Conservation (phyloP, 2,797 vertebrate species). For the Etheostoma nigrum region DNA sequence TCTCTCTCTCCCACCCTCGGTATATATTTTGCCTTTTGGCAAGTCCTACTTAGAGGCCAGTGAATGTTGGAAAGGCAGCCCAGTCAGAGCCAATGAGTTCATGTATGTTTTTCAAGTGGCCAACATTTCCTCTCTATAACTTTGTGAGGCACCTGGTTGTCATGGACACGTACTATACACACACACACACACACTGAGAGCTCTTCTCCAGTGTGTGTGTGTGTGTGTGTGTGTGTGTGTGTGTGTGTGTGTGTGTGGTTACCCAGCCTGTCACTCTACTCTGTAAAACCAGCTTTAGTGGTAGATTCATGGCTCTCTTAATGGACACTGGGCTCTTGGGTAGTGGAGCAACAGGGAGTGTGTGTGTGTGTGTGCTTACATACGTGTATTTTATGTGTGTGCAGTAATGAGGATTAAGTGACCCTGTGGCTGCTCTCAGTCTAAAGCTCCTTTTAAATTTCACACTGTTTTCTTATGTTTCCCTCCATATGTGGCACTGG, state of each 20-base stretch:
- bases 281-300: conserved; percentile 82
- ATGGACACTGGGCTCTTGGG: conserved; percentile 79
- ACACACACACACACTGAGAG: conserved; percentile 29
- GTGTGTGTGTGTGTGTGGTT: conserved; percentile 31
- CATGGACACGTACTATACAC: conserved; percentile 43
- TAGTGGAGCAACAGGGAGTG: conserved; percentile 58
- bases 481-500: conserved; percentile 45
- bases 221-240: conserved; percentile 8
- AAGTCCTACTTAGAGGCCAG: conserved; percentile 41
- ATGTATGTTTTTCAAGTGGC: conserved; percentile 64
- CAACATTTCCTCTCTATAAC: conserved; percentile 58
- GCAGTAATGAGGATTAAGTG: conserved; percentile 74
- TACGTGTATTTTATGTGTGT: conserved; percentile 69
- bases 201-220: conserved; percentile 26
- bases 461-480: conserved; percentile 74
- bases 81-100: conserved; percentile 59
- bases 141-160: conserved; percentile 70
- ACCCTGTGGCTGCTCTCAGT: conserved; percentile 68
- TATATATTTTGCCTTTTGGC: conserved; percentile 51
- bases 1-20: conserved; percentile 7
- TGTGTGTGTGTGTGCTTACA: conserved; percentile 30
- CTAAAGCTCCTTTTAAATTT: conserved; percentile 78
- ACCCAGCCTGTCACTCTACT: conserved; percentile 67
- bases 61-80: conserved; percentile 42
- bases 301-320: conserved; percentile 81